These are phyloP conservation scores for Poecilia picta DNA, from an alignment of 2,797 vertebrate species.

Conservation along the genomic window DNA sequence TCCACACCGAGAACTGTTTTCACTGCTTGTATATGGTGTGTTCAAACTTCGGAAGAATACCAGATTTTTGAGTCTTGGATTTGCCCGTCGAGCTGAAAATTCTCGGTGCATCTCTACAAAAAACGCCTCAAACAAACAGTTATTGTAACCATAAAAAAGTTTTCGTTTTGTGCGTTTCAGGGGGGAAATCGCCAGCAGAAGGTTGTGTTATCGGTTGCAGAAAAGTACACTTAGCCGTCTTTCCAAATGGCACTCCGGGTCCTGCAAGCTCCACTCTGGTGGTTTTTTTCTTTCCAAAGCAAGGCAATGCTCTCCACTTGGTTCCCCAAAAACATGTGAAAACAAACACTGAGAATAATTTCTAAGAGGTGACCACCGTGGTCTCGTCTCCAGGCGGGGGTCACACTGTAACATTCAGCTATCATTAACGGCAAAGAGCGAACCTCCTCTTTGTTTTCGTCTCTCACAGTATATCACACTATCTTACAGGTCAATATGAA, in stretches of 20 bases:
- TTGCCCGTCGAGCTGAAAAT: neutral
- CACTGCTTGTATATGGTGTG: neutral
- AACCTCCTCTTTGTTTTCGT: slow-evolving; percentile 31
- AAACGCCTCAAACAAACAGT: neutral
- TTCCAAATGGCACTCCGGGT: slow-evolving; percentile 72
- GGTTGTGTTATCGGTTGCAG: slow-evolving; percentile 31
- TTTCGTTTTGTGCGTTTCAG: slow-evolving; percentile 12
- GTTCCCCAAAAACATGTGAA: slow-evolving; percentile 25
- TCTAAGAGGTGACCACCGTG: slow-evolving; percentile 45
- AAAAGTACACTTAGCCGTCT: slow-evolving; percentile 69
- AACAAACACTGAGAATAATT: slow-evolving; percentile 68
- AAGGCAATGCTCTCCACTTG: slow-evolving; percentile 14
- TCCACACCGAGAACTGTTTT: neutral
- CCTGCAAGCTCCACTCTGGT: slow-evolving; percentile 35
- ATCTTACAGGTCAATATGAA: slow-evolving; percentile 56
- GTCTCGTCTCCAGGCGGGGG: slow-evolving; percentile 36
- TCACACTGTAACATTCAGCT: slow-evolving; percentile 70
- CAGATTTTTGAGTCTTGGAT: neutral
- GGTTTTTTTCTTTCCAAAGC: slow-evolving; percentile 3
- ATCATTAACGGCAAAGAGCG: slow-evolving; percentile 54
- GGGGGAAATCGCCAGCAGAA: slow-evolving; percentile 26
- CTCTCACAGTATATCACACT: slow-evolving; percentile 54
- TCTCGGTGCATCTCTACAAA: neutral
- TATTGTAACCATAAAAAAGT: neutral
- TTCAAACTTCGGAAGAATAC: neutral